phyloP scores from a whole-genome alignment of 1,140 invertebrate species.

The Notospermus geniculatus region DNA sequence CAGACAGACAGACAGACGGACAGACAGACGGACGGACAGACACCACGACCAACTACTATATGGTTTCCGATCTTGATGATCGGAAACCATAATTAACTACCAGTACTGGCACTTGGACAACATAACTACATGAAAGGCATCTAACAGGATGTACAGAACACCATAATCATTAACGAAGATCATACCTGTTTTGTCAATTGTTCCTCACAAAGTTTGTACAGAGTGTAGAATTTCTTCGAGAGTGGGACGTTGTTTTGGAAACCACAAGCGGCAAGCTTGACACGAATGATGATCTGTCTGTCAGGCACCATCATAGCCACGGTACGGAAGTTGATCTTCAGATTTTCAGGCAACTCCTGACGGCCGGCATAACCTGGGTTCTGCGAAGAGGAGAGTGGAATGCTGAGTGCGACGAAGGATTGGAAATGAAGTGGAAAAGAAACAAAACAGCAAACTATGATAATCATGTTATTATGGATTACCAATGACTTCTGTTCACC shows the following conservation, averaged over 20 bases:
- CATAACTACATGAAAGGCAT: not conserved
- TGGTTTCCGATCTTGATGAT: too few species aligned
- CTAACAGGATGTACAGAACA: not conserved
- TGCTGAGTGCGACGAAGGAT: too few species aligned
- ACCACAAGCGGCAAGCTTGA: slow-evolving; percentile 93
- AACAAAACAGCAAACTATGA: too few species aligned
- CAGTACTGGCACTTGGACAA: not conserved
- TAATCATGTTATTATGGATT: too few species aligned
- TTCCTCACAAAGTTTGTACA: slow-evolving; percentile 96
- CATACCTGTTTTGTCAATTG: slow-evolving; percentile 91
- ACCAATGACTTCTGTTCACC: too few species aligned
- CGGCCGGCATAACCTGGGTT: slow-evolving; percentile 96
- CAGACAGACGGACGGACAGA: too few species aligned
- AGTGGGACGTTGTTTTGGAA: slow-evolving; percentile 94
- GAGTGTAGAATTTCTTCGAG: slow-evolving; percentile 91
- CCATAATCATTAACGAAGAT: too few species aligned
- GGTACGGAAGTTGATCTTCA: slow-evolving; percentile 96
- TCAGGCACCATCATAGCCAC: slow-evolving; percentile 99
- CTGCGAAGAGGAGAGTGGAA: slow-evolving; percentile 47
- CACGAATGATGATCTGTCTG: slow-evolving; percentile 93
- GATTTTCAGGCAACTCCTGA: slow-evolving; percentile 95
- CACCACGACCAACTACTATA: too few species aligned
- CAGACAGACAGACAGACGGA: too few species aligned
- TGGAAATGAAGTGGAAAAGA: too few species aligned
- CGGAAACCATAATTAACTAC: too few species aligned